Base-by-base conservation (phyloP, 1,140 invertebrate genomes). In the Drosophila watanabei region DNA sequence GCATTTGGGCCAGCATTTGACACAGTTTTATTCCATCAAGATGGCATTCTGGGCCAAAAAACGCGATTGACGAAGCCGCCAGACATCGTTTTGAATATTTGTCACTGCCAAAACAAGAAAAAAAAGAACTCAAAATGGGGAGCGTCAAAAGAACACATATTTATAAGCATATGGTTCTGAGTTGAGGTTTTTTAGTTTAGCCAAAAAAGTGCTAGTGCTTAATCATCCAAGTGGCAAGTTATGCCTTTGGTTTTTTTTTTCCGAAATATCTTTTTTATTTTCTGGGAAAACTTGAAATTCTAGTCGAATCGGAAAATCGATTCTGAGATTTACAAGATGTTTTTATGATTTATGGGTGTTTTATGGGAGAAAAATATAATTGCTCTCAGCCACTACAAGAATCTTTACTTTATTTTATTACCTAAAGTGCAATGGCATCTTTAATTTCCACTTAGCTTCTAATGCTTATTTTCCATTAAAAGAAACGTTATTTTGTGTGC, bases 1-100 rank as follows among this genome's bases (percentile, higher is more conserved):
- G 66, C 76, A 71, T 79, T 62, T 54, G 20, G 52, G n/a, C 37
- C n/a, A 59, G 56, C 37, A 66, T 54, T 77, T 73, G 58, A 62
- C 51, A 73, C 37, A 39, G 52, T 70, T 73, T 69, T 43, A 41
- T 57, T n/a, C 9, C 11, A 54, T 51, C 33, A 5, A n/a, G 65
- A 49, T 69, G 59, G 30, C 33, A 60, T 72, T 72, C 35, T 52
- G 16, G n/a, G 32, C 64, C 64, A 18, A 72, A 43, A 73, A 32
- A 7, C 3, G n/a, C 30, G 35, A 62, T 48, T 62, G 64, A 62
- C 32, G 33, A 13, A 43, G 49, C 68, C 64, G 70, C 28, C 66
- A 41, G 16, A 45, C 33, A 35, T n/a, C 11, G 13, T 54, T 57
- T 37, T 51, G 32, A 49, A 57, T 69, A 70, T 78, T 70, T 78